phyloP scores from a whole-genome alignment of 2,888 invertebrate genomes.

The Mythimna albipuncta region DNA sequence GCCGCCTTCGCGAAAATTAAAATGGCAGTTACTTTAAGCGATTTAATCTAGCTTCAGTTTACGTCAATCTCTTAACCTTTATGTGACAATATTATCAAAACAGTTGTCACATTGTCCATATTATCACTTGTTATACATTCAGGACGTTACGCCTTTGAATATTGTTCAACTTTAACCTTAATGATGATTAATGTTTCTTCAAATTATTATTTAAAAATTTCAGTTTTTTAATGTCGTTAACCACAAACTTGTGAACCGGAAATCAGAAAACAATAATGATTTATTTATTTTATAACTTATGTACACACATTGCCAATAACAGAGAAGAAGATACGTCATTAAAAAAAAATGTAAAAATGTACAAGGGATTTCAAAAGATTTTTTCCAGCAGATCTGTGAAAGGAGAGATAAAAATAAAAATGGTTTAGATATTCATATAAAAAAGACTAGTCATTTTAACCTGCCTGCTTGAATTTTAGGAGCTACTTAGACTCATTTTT shows the following conservation, averaged over 20 bases:
- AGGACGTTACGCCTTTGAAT: slow-evolving; percentile 30
- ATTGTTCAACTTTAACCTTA: slow-evolving; percentile 40
- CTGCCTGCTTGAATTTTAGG: not conserved
- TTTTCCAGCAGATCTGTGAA: too few relatives aligned
- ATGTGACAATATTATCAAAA: slow-evolving; percentile 52
- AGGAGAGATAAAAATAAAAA: not conserved
- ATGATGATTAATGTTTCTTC: slow-evolving; percentile 37
- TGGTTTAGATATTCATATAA: not conserved
- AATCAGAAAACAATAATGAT: slow-evolving; percentile 1
- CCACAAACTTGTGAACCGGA: slow-evolving; percentile 22
- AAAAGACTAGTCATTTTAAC: not conserved
- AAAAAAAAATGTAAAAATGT: too few relatives aligned
- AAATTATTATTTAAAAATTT: slow-evolving; percentile 49
- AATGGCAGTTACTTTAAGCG: slow-evolving; percentile 26
- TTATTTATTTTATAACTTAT: too few relatives aligned
- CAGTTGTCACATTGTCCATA: slow-evolving; percentile 41
- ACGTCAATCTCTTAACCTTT: slow-evolving; percentile 45
- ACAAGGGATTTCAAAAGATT: too few relatives aligned
- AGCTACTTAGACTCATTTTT: not conserved
- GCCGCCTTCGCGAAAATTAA: slow-evolving; percentile 35
- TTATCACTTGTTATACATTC: slow-evolving; percentile 36
- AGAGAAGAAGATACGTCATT: too few relatives aligned
- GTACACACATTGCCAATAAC: too few relatives aligned
- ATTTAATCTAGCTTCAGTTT: slow-evolving; percentile 44
- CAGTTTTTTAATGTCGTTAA: slow-evolving; percentile 15